Evolutionary conservation across 2,888 invertebrate species (phyloP).

Genomic region (Lasioglossum leucozonium): DNA sequence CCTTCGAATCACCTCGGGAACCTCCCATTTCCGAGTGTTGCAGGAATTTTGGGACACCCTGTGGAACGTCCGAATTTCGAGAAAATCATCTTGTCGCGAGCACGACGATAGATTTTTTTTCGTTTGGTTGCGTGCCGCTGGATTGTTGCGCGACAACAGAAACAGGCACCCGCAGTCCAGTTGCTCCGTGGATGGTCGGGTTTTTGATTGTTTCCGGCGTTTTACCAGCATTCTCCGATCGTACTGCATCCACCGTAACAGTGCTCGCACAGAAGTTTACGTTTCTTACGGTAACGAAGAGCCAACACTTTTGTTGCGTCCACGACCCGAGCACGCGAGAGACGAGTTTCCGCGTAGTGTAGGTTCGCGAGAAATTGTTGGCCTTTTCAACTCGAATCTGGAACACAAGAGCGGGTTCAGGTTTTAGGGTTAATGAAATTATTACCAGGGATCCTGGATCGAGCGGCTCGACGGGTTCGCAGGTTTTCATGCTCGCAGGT

Average conservation of each 20-base stretch:
- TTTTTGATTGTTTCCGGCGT: conserved; percentile 13
- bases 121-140: neutral
- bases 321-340: neutral
- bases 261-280: neutral
- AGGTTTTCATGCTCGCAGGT: neutral
- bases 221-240: neutral
- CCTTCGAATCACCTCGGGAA: no score
- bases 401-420: neutral
- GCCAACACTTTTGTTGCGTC: neutral
- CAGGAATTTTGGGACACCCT: no score
- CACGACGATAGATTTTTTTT: neutral
- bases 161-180: neutral
- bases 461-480: conserved; percentile 6
- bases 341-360: neutral
- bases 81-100: neutral
- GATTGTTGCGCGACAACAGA: neutral
- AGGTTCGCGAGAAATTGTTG: neutral
- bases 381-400: neutral
- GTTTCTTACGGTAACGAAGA: neutral
- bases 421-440: neutral
- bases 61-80: neutral
- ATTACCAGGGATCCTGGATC: neutral
- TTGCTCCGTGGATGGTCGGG: neutral
- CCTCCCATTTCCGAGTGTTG: no score
- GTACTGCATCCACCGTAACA: neutral